A percentile compares a stretch with the other conserved stretches of the same genome.
Evolutionary conservation across 2,797 vertebrate species (phyloP).

Genomic region (Brachymystax lenok): DNA sequence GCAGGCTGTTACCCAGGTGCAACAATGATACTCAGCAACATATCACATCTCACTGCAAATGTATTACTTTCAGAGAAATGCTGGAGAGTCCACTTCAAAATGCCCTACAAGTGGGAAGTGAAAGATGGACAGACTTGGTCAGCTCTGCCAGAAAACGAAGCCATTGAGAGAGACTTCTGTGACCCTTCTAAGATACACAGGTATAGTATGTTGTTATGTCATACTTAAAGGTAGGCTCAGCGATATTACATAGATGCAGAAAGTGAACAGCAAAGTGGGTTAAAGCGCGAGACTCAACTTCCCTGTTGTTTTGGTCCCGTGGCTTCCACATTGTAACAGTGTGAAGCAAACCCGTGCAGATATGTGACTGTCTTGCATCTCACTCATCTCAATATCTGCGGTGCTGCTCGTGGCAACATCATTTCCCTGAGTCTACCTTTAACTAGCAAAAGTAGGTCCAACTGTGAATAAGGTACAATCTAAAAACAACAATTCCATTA

Average conservation of each 20-base stretch:
- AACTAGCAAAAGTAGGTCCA: background rate
- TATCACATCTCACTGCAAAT: background rate
- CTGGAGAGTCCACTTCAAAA: slow-evolving; percentile 37
- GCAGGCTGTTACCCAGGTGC: background rate
- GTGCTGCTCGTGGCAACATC: too few species aligned
- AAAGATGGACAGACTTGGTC: slow-evolving; percentile 32
- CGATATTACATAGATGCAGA: too few species aligned
- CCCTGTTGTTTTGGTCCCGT: too few species aligned
- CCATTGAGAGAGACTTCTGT: slow-evolving; percentile 50
- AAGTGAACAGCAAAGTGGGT: too few species aligned
- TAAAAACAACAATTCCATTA: background rate
- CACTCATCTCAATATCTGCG: too few species aligned
- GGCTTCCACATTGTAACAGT: too few species aligned
- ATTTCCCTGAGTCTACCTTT: too few species aligned
- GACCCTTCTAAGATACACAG: slow-evolving; percentile 41
- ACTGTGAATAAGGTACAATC: too few species aligned
- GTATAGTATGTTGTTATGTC: slow-evolving; percentile 7
- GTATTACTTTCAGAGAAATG: slow-evolving; percentile 35
- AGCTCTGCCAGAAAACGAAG: slow-evolving; percentile 36
- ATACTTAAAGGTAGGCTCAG: background rate
- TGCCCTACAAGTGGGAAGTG: slow-evolving; percentile 58
- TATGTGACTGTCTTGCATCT: too few species aligned
- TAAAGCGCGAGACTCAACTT: too few species aligned
- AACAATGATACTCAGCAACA: background rate
- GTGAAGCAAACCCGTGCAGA: too few species aligned